Conservation (phyloP, 2,113 vertebrate species). For the Pedionomus torquatus region DNA sequence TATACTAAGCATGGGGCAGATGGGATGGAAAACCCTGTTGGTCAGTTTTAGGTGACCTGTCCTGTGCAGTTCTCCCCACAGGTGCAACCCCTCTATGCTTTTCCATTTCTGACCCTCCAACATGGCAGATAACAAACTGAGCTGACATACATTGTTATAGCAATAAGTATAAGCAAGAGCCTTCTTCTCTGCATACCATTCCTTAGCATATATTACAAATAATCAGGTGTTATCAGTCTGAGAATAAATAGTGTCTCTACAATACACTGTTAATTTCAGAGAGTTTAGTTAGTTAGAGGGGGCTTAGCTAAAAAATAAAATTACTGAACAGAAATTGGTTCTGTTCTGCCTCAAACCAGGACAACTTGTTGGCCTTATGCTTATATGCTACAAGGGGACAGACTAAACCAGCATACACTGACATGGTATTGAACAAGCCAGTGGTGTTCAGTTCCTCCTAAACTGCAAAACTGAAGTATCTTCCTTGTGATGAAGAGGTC, state of each 20-base stretch:
- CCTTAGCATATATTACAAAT: background rate
- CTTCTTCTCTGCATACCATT: background rate
- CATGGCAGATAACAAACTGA: background rate
- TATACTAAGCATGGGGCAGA: no score
- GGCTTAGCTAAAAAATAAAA: background rate
- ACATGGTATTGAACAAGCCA: background rate
- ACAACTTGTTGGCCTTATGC: background rate
- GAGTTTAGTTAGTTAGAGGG: background rate
- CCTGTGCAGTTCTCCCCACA: no score
- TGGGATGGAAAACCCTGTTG: no score
- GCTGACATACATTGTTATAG: background rate
- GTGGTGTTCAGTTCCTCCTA: background rate
- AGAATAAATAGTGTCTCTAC: background rate
- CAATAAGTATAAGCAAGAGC: background rate
- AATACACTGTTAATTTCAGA: background rate
- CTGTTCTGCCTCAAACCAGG: background rate
- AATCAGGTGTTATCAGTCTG: background rate
- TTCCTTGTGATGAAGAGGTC: background rate
- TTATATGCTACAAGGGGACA: background rate
- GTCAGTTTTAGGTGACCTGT: no score
- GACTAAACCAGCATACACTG: background rate
- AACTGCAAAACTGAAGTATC: background rate
- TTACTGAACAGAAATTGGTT: background rate
- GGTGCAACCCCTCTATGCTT: background rate
- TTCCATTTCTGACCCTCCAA: background rate